These are phyloP conservation scores for Scaeva pyrastri DNA, from an alignment of 2,888 invertebrate species.

Conservation along the genomic window DNA sequence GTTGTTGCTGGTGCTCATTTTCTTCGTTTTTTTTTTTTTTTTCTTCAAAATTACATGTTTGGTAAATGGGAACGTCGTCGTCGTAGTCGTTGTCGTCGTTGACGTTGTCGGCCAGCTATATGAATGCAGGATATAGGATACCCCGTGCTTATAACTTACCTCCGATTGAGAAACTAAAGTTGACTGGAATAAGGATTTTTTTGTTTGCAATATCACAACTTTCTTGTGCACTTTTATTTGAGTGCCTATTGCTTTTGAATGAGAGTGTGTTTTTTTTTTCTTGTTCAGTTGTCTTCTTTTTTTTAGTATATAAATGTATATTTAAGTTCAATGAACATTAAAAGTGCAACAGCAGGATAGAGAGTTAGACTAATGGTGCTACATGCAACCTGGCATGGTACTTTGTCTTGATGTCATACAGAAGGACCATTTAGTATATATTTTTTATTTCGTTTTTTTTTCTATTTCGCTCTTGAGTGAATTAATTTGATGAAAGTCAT, in stretches of 20 bases:
- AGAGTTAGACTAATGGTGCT: slow-evolving; percentile 59
- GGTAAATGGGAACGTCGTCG: slow-evolving; percentile 53
- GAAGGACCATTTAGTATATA: slow-evolving; percentile 55
- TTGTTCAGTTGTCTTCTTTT: slow-evolving; percentile 15
- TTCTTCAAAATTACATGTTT: slow-evolving; percentile 33
- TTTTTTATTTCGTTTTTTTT: not conserved
- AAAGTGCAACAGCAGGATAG: slow-evolving; percentile 50
- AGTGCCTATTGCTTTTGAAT: slow-evolving; percentile 72
- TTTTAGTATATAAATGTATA: slow-evolving; percentile 3
- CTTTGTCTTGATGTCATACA: slow-evolving; percentile 45
- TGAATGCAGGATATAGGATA: slow-evolving; percentile 20
- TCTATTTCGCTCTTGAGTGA: slow-evolving; percentile 50
- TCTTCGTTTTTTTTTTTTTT: not conserved
- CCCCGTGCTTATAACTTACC: slow-evolving; percentile 58
- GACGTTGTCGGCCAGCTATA: slow-evolving; percentile 7
- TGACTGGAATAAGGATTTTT: slow-evolving; percentile 28
- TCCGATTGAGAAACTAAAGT: slow-evolving; percentile 70
- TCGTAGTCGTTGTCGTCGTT: slow-evolving; percentile 27
- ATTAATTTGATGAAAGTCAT: slow-evolving; percentile 66
- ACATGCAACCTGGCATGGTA: slow-evolving; percentile 35
- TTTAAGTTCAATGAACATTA: slow-evolving; percentile 72
- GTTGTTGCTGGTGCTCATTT: slow-evolving; percentile 44
- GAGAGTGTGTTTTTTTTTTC: slow-evolving; percentile 13
- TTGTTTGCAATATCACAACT: slow-evolving; percentile 50
- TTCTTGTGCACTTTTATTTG: slow-evolving; percentile 58